Percentiles rank a stretch among this genome's conserved stretches.
These are phyloP conservation scores for Bembecia ichneumoniformis DNA, from an alignment of 2,888 invertebrate species.

Conservation along the genomic window DNA sequence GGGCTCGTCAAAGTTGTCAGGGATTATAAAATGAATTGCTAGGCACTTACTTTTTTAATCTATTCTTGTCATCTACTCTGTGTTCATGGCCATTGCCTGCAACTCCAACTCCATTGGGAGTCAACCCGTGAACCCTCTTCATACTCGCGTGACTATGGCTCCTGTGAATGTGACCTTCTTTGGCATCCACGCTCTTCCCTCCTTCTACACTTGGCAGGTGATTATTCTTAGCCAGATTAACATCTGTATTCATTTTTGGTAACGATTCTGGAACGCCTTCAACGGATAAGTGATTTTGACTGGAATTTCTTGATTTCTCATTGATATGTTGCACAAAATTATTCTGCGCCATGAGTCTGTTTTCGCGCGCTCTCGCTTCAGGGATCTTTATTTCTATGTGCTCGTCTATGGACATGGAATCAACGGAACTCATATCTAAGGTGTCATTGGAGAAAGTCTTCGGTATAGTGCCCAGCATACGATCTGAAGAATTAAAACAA, in stretches of 20 bases:
- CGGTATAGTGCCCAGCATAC: conserved; percentile 63
- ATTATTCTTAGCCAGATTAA: conserved; percentile 13
- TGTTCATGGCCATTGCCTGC: conserved; percentile 46
- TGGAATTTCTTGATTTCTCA: conserved; percentile 48
- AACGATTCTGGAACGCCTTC: conserved; percentile 39
- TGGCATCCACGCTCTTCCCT: conserved; percentile 4
- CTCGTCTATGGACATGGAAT: conserved; percentile 73
- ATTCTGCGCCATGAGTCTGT: conserved; percentile 61
- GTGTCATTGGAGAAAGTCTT: conserved; percentile 75
- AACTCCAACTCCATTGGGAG: conserved; percentile 53
- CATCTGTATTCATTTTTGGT: conserved; percentile 13
- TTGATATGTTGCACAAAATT: conserved; percentile 63
- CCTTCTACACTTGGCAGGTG: conserved; percentile 14
- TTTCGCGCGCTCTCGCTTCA: conserved; percentile 60
- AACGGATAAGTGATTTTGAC: conserved; percentile 52
- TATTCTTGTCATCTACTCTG: conserved; percentile 36
- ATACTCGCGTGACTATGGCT: conserved; percentile 63
- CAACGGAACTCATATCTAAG: conserved; percentile 73
- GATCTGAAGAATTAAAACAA: conserved; percentile 37
- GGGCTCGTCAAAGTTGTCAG: neutral
- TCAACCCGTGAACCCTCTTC: conserved; percentile 46
- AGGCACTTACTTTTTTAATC: conserved; percentile 48
- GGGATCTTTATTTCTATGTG: conserved; percentile 75
- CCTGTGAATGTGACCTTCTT: conserved; percentile 43
- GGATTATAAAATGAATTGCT: neutral